Conservation (phyloP, 2,797 vertebrate species). For the Babyrousa celebensis region DNA sequence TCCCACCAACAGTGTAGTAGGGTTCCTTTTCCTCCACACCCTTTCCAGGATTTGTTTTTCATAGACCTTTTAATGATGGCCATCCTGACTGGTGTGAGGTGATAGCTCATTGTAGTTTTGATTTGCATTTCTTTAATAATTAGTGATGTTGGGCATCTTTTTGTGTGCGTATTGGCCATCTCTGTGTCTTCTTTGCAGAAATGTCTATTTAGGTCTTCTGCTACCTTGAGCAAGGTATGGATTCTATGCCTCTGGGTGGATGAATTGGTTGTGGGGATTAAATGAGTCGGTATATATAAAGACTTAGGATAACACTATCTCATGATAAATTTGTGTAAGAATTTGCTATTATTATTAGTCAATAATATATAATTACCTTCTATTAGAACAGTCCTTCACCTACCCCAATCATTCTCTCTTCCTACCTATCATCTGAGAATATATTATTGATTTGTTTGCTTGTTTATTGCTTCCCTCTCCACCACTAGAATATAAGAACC, state of each 20-base stretch:
- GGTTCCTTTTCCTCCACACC: too few species aligned
- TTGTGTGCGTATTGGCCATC: too few species aligned
- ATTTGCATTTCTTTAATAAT: too few species aligned
- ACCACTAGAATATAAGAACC: not conserved
- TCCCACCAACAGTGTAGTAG: too few species aligned
- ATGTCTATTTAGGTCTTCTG: not conserved
- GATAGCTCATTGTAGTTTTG: too few species aligned
- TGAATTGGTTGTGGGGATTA: too few species aligned
- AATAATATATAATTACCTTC: not conserved
- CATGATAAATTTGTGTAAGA: not conserved
- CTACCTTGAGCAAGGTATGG: not conserved
- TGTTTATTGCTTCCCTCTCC: not conserved
- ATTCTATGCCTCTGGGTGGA: too few species aligned
- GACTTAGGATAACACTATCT: not conserved
- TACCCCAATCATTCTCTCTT: not conserved
- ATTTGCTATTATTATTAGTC: not conserved
- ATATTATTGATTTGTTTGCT: not conserved
- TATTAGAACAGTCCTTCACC: not conserved
- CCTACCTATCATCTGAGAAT: not conserved
- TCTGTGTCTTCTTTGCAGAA: too few species aligned
- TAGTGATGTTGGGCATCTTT: too few species aligned
- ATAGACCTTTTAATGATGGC: too few species aligned
- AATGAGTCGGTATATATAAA: not conserved
- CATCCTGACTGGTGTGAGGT: too few species aligned
- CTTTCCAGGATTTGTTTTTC: too few species aligned